A percentile compares a stretch with the other conserved stretches of the same genome.
These are phyloP conservation scores for Mixornis gularis DNA, from an alignment of 2,113 vertebrate species.

Conservation along the genomic window DNA sequence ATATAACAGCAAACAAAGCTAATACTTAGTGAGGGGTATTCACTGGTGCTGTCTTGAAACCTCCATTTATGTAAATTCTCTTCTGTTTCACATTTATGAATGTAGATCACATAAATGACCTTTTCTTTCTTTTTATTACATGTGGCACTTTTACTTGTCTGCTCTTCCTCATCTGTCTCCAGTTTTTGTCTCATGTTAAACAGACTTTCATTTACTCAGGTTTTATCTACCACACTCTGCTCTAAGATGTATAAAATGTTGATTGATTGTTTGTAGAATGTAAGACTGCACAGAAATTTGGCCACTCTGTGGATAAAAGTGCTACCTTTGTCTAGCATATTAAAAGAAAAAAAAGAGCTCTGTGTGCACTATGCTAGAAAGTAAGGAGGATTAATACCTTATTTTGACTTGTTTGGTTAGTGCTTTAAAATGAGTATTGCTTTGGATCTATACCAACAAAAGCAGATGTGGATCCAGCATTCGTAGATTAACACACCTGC, in stretches of 20 bases:
- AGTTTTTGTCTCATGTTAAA: not conserved
- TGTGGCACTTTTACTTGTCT: not conserved
- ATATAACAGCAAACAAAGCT: not conserved
- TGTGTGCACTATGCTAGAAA: not conserved
- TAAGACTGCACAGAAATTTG: not conserved
- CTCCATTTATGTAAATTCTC: not conserved
- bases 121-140: not conserved
- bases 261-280: not conserved
- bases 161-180: not conserved
- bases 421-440: constrained; percentile 38
- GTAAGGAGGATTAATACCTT: constrained; percentile 38
- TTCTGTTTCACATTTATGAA: not conserved
- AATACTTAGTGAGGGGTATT: not conserved
- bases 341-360: not conserved
- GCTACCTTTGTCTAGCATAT: not conserved
- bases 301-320: not conserved
- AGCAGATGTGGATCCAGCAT: constrained; percentile 50
- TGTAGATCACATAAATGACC: not conserved
- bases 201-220: not conserved
- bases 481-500: constrained; percentile 60
- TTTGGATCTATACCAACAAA: constrained; percentile 50
- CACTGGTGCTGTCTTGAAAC: not conserved
- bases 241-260: not conserved
- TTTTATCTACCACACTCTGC: not conserved
- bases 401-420: constrained; percentile 41